These are phyloP conservation scores for Drosophila sturtevanti DNA, from an alignment of 1,140 invertebrate genomes.

Conservation along the genomic window DNA sequence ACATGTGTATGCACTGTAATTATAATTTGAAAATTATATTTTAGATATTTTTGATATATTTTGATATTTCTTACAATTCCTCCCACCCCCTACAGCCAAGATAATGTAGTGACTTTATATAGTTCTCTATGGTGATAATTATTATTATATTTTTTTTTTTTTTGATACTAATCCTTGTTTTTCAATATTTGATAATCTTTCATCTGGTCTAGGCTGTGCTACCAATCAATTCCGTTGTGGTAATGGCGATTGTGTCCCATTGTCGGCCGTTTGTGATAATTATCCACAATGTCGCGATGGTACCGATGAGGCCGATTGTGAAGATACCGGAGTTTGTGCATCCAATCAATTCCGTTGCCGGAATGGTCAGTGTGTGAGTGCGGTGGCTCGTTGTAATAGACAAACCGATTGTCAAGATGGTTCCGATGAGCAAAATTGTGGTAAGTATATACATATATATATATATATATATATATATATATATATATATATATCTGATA, in stretches of 20 bases:
- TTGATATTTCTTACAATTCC: too few relatives aligned
- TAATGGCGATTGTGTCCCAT: constrained; percentile 88
- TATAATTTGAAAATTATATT: too few relatives aligned
- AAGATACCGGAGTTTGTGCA: constrained; percentile 75
- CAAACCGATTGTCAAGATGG: constrained; percentile 87
- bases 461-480: too few relatives aligned
- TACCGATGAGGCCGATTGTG: constrained; percentile 88
- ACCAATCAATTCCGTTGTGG: constrained; percentile 83
- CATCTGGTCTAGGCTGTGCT: constrained; percentile 81
- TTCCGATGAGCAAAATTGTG: constrained; percentile 88
- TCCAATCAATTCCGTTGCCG: constrained; percentile 83
- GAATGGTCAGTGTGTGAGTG: constrained; percentile 84
- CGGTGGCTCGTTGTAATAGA: constrained; percentile 86
- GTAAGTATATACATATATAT: too few relatives aligned
- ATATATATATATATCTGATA: too few relatives aligned
- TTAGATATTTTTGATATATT: too few relatives aligned
- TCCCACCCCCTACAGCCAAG: constrained; percentile 10
- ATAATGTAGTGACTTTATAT: not conserved
- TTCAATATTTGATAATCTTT: too few relatives aligned
- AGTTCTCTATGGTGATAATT: not conserved
- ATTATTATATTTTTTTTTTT: not conserved
- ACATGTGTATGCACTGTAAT: constrained; percentile 43
- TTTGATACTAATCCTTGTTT: too few relatives aligned
- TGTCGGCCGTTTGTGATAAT: constrained; percentile 88
- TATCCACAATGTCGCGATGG: constrained; percentile 87